These are phyloP conservation scores for Muschampia plurimacula DNA, from an alignment of 2,888 invertebrate species.

Conservation along the genomic window DNA sequence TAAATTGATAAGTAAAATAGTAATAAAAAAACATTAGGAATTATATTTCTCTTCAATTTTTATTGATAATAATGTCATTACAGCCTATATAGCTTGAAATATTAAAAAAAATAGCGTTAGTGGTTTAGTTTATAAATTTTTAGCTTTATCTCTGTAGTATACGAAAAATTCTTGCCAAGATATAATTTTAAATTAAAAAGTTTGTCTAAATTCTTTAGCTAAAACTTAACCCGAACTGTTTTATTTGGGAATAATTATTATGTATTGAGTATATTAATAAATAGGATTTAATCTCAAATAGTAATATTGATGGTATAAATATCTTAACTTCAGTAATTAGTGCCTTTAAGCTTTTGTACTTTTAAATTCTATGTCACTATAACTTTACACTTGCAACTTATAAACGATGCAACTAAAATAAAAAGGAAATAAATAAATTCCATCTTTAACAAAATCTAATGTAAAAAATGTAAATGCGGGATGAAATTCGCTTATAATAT, in stretches of 20 bases:
- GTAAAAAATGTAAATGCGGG: no score
- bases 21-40: no score
- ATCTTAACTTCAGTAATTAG: neutral
- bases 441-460: no score
- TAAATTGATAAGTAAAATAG: no score
- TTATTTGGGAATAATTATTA: neutral
- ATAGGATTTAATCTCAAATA: no score
- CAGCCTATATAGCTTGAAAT: no score
- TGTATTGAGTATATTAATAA: no score
- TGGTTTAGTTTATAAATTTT: neutral
- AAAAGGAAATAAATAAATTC: no score
- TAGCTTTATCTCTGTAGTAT: constrained; percentile 30
- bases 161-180: constrained; percentile 42
- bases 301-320: no score
- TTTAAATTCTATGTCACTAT: neutral
- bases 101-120: no score
- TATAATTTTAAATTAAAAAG: neutral
- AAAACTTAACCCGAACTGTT: neutral
- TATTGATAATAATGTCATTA: no score
- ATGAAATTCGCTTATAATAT: neutral
- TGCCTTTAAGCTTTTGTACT: neutral
- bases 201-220: neutral
- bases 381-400: neutral
- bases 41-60: no score
- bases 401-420: neutral